Base-by-base conservation (phyloP, 2,888 invertebrate species). In the Watsonalla binaria region DNA sequence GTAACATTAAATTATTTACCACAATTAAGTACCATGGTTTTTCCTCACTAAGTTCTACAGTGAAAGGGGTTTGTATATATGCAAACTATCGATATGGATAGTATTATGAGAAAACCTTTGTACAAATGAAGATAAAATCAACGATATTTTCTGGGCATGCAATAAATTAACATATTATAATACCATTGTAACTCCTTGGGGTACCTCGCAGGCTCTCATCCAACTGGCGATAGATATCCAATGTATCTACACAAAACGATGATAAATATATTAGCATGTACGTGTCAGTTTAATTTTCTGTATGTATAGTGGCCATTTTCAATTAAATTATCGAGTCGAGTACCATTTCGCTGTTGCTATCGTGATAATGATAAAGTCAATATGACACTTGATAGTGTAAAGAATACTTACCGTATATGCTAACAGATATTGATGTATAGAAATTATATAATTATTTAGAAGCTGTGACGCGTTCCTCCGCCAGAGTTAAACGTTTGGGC, bases 301-400 rank as follows among this genome's bases (percentile, higher is more conserved):
- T 71, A 60, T 65, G 57, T 68, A 60, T 68, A 54, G 54, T 70
- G 56, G 54, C 60, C 58, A 66, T 77, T 75, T 77, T 74, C 62
- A 68, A 67, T 53, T 42, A 67, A 59, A 74, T 76, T 79, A 78
- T 63, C 66, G 55, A 57, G 59, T 58, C 55, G 54, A 67, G 49
- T 62, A 52, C 53, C 70, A 74, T 79, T 80, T 80, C 68, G 70
- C 70, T 73, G 69, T 73, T 76, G 68, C 73, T 61, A 74, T 58
- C 59, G 60, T 47, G 48, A 59, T 65, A 56, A 54, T 55, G 54
- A 51, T 55, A 47, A 15, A 15, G 51, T 52, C 51, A 53, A 57
- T 51, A 45, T 54, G 34, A 51, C 39, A 55, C 53, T 46, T 54
- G 45, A 47, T 51, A 49, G 54, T 58, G 54, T 51, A 53, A 59